Evolutionary conservation across 2,113 vertebrate genomes (phyloP), one percentile per base, ranked within the genome.

Genomic region (Sula dactylatra): DNA sequence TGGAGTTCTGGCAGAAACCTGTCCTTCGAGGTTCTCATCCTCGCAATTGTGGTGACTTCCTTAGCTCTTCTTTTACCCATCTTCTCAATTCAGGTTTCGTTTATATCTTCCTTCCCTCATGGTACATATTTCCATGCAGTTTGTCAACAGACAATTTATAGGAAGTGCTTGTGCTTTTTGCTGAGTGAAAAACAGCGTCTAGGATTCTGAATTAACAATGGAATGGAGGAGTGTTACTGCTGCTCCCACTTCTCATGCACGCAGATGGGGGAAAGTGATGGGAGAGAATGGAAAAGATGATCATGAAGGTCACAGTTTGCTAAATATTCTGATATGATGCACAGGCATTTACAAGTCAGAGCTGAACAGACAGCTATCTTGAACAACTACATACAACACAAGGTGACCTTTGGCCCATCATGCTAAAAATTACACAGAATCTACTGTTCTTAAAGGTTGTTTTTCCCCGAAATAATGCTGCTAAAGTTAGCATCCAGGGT

Each of bases 401-500:
- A 73, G 40, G 49, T 72, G 34, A 65, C 54, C 58, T 82, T 74
- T 82, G 70, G 49, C 40, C 45, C 21, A 8, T 61, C 52, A 18
- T 14, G 44, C 26, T 82, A 80, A 82, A 74, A 85, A 52, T 56
- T 24, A 17, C n/a, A 45, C 4, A 1, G 54, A 70, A 84, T 40
- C 38, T 85, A 6, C 58, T 92, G 90, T 79, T 85, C 61, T 71
- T 66, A 40, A 55, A 88, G 40, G 19, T 73, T 73, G 21, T 56
- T 95, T 94, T 93, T 77, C 44, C 95, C 58, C 67, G 83, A 73
- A 86, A 86, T 77, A 73, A 80, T 70, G 34, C 79, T 73, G 44
- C 90, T 92, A 32, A 82, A 72, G 13, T 90, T 93, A 88, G 61
- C 65, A 79, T 47, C 32, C 56, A 54, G 25, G 69, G 71, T 94